phyloP scores from a whole-genome alignment of 2,797 vertebrate genomes.

The Petrocephalus sullivani region DNA sequence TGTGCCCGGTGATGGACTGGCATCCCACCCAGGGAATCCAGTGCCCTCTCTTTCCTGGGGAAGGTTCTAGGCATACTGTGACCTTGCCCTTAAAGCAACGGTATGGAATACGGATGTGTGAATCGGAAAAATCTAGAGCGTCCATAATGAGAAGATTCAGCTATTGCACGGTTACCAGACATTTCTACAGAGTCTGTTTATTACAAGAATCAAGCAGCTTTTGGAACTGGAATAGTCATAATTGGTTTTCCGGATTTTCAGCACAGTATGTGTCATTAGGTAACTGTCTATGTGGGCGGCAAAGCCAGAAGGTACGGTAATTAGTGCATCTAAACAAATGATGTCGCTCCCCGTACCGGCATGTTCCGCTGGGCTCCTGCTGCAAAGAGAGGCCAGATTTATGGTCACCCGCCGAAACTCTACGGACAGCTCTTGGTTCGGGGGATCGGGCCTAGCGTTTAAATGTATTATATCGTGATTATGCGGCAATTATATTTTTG shows the following conservation, averaged over 20 bases:
- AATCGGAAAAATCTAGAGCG: neutral
- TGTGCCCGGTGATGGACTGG: neutral
- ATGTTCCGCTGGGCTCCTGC: neutral
- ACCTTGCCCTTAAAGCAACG: neutral
- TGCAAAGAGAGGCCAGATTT: neutral
- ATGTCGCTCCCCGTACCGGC: neutral
- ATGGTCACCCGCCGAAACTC: neutral
- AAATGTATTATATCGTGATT: neutral
- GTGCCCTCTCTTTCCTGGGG: neutral
- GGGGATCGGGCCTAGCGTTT: neutral
- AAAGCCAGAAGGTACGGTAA: neutral
- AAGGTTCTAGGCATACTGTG: neutral
- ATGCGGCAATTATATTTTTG: neutral
- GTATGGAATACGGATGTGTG: neutral
- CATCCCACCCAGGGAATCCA: neutral
- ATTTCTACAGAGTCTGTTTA: neutral
- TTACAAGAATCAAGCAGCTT: neutral
- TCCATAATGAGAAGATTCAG: neutral
- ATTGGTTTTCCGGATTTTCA: neutral
- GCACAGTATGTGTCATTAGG: neutral
- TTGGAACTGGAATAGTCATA: neutral
- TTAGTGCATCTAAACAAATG: conserved; percentile 7
- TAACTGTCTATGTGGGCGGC: neutral
- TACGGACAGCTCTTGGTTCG: neutral
- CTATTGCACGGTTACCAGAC: neutral